Conservation (phyloP, 2,113 vertebrate genomes). For the Numida meleagris region DNA sequence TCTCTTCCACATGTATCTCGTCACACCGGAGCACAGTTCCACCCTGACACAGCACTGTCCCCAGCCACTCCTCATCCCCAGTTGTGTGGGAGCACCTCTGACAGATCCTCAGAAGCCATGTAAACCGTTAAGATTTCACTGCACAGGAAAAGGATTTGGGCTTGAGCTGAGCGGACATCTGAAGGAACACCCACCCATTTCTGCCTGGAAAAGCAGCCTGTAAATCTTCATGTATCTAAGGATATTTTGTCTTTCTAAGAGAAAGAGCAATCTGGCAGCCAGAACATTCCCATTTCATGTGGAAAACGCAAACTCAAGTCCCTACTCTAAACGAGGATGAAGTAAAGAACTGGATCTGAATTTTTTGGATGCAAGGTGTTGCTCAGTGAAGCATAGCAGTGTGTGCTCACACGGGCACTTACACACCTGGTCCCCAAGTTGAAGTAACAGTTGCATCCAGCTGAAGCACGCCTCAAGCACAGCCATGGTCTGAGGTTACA, state of each 20-base stretch:
- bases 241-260: background rate
- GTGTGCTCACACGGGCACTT: background rate
- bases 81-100: accelerated
- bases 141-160: background rate
- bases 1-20: accelerated
- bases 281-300: accelerated
- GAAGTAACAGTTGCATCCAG: background rate
- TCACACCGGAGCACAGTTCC: background rate
- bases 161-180: background rate
- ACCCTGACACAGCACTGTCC: background rate
- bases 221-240: accelerated
- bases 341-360: background rate
- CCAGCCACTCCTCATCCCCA: background rate
- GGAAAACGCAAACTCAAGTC: background rate
- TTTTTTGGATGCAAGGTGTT: background rate
- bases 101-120: background rate
- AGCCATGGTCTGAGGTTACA: background rate
- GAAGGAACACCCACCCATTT: background rate
- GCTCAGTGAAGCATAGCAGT: background rate
- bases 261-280: background rate
- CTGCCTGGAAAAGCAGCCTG: background rate
- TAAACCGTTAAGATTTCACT: background rate
- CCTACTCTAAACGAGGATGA: background rate
- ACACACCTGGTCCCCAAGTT: background rate
- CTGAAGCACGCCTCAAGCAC: background rate